These are phyloP conservation scores for Dromococcyx pavoninus DNA, from an alignment of 2,797 vertebrate genomes.

Conservation along the genomic window DNA sequence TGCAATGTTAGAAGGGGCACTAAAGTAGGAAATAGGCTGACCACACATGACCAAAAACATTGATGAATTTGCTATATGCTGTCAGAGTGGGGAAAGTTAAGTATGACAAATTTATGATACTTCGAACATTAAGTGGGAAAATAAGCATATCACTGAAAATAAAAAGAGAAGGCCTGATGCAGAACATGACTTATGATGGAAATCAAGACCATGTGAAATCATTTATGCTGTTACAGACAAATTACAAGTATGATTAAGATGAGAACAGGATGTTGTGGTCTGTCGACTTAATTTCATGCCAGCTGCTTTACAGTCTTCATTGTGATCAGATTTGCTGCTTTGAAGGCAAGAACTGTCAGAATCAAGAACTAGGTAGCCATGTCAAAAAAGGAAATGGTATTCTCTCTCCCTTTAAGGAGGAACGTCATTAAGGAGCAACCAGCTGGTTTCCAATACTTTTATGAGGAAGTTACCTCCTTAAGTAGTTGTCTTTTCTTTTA, in stretches of 20 bases:
- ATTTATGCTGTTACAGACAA: background rate
- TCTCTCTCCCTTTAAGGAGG: background rate
- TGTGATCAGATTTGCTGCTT: background rate
- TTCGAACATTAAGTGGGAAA: background rate
- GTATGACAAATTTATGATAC: background rate
- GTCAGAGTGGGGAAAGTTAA: background rate
- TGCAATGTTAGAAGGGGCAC: background rate
- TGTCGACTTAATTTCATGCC: background rate
- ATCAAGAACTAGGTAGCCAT: background rate
- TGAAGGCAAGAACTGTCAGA: background rate
- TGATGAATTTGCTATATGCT: background rate
- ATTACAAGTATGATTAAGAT: background rate
- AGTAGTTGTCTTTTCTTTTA: background rate
- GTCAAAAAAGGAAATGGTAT: background rate
- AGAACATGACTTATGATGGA: background rate
- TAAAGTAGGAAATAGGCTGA: background rate
- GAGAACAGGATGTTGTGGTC: background rate
- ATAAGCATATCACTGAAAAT: background rate
- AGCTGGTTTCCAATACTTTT: background rate
- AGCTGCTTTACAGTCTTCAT: background rate
- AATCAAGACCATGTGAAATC: background rate
- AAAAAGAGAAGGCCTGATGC: background rate
- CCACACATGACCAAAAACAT: background rate
- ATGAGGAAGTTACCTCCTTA: background rate
- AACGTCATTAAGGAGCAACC: background rate